Base-by-base conservation (phyloP, 2,888 invertebrate genomes). In the Neelides folsomi region DNA sequence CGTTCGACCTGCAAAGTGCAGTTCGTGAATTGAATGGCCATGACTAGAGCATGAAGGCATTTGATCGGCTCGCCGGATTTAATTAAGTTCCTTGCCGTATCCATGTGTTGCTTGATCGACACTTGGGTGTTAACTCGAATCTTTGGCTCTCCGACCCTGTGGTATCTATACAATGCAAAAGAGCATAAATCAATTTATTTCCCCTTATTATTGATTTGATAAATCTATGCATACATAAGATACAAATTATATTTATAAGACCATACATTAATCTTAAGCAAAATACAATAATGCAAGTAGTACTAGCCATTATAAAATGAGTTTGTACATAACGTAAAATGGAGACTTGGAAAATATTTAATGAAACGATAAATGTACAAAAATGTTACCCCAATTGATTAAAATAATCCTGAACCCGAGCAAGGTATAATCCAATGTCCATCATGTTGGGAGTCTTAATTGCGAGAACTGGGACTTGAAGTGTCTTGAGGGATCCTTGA, bases 21-120 rank as follows among this genome's bases (percentile, higher is more conserved):
- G 39, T 62, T 62, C 8, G 64, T 64, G 47, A 64, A 60, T 36
- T 64, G 53, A 27, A 62, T 57, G 2, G 54, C 55, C 4, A 64
- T 45, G 8, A 64, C 52, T 3, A 62, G 54, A n/a, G 64, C 64
- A 44, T 64, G 64, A 15, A 64, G 58, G 27, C 64, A 62, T 50
- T 64, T 64, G 27, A 64, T 64, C 10, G 57, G 56, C 19, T 57
- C 45, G 9, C 56, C 57, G 15, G 54, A 46, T 52, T 56, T 57
- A 20, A 61, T 61, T 4, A 64, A 15, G 2, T 54, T 42, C 9
- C 53, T 52, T 4, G 59, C 59, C 4, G 60, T 61, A 12, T 54
- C 50, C 52, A 60, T 56, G 18, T 60, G 55, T 53, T 62, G 57
- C 44, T 61, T 60, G 36, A 64, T 55, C 6, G 64, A 64, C 46